Percentiles rank a stretch among this genome's conserved stretches.
Evolutionary conservation across 2,113 vertebrate genomes (phyloP).

Genomic region (Anseranas semipalmata): DNA sequence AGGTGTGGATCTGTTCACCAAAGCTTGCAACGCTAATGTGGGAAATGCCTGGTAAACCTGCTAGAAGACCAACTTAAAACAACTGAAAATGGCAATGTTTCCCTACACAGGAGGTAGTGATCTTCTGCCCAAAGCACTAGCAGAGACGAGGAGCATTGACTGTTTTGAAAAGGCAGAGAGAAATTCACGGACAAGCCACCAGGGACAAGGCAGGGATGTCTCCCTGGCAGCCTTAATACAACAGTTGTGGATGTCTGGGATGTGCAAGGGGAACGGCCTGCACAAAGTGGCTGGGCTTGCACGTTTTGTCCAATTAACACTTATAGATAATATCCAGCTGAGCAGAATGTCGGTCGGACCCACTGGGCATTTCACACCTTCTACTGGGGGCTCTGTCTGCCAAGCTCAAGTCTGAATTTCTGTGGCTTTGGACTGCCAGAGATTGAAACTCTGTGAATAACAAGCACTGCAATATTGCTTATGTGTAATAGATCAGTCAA

Average conservation of each 20-base stretch:
- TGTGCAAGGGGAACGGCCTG: background rate
- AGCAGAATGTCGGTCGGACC: background rate
- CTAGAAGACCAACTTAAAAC: background rate
- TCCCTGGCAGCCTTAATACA: background rate
- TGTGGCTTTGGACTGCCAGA: background rate
- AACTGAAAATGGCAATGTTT: background rate
- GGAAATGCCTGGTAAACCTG: background rate
- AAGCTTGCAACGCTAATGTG: background rate
- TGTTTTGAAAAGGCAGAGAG: background rate
- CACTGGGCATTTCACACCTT: background rate
- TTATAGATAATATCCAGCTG: background rate
- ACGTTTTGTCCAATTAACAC: fast-evolving
- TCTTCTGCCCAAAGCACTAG: background rate
- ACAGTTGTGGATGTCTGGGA: background rate
- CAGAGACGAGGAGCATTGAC: background rate
- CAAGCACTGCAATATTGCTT: background rate
- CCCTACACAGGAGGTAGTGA: background rate
- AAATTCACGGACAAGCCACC: background rate
- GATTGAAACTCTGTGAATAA: background rate
- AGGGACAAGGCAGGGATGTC: background rate
- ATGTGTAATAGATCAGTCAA: background rate
- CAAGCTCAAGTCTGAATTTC: background rate
- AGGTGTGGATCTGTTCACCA: background rate
- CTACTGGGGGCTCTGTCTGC: background rate
- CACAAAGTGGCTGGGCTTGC: background rate